phyloP scores from a whole-genome alignment of 2,888 invertebrate genomes.

The Dolichomitus sp. region DNA sequence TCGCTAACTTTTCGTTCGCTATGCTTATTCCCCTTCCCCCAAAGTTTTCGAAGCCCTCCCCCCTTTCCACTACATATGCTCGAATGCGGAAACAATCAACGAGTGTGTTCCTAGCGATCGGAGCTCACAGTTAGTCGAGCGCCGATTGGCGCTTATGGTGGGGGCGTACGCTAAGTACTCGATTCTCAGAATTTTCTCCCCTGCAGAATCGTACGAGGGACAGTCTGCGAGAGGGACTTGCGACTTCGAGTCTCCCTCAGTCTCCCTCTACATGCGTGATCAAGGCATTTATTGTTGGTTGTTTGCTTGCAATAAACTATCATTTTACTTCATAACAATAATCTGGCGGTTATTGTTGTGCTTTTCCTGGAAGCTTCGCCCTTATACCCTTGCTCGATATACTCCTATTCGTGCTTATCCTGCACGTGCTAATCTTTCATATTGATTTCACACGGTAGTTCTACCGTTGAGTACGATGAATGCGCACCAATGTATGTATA shows the following conservation, averaged over 20 bases:
- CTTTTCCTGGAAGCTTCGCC: background rate
- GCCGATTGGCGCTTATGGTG: background rate
- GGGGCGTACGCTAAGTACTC: background rate
- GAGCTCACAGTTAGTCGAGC: background rate
- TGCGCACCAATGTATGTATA: background rate
- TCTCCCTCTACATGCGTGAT: background rate
- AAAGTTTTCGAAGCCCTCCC: background rate
- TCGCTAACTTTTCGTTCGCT: background rate
- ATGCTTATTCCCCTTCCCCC: background rate
- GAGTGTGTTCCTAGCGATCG: slow-evolving; percentile 2
- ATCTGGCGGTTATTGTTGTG: background rate
- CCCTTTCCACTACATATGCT: background rate
- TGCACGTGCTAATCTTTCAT: slow-evolving; percentile 21
- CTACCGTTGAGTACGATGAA: background rate
- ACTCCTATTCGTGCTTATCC: background rate
- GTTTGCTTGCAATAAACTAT: background rate
- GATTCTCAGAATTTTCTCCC: slow-evolving; percentile 12
- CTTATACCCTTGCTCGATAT: background rate
- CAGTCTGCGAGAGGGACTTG: background rate
- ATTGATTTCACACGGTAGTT: slow-evolving; percentile 12
- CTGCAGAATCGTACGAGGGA: background rate
- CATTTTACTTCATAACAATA: background rate
- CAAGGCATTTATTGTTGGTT: background rate
- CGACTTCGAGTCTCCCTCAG: background rate
- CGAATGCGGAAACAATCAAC: slow-evolving; percentile 4